Percentiles rank a stretch among this genome's conserved stretches.
Conservation (phyloP, 1,140 invertebrate species). For the Charaxes varanes region DNA sequence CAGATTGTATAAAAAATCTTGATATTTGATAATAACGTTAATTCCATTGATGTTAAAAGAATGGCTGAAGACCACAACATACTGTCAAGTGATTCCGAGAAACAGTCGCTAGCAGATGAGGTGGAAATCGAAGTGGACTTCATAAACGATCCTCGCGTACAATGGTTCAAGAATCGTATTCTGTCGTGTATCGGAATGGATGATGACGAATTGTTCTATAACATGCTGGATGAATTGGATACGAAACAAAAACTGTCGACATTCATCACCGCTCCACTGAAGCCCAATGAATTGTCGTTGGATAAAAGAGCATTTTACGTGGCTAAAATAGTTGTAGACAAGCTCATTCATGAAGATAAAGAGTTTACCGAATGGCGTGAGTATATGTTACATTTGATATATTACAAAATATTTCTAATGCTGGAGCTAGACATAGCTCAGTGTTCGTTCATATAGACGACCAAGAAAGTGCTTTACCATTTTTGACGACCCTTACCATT, state of each 20-base stretch:
- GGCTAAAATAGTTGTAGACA: conserved; percentile 56
- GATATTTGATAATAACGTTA: no score
- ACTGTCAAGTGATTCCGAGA: conserved; percentile 16
- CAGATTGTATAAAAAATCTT: no score
- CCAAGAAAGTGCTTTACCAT: no score
- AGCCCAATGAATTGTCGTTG: conserved; percentile 38
- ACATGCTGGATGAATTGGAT: conserved; percentile 45
- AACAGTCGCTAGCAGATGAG: conserved; percentile 13
- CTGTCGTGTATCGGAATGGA: conserved; percentile 43
- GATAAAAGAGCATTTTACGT: conserved; percentile 55
- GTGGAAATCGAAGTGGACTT: conserved; percentile 29
- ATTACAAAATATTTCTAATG: no score
- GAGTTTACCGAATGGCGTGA: conserved; percentile 68
- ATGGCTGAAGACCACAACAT: no score
- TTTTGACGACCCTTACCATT: no score
- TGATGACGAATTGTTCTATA: conserved; percentile 57
- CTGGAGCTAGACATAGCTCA: no score
- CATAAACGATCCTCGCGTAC: conserved; percentile 38
- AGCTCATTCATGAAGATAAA: conserved; percentile 64
- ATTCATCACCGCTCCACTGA: conserved; percentile 38
- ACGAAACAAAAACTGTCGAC: conserved; percentile 31
- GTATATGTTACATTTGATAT: conserved; percentile 16
- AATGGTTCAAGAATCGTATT: conserved; percentile 55
- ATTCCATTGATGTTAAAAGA: no score
- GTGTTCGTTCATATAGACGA: no score